Base-by-base conservation (phyloP, 2,888 invertebrate genomes). In the Tetragonisca angustula region DNA sequence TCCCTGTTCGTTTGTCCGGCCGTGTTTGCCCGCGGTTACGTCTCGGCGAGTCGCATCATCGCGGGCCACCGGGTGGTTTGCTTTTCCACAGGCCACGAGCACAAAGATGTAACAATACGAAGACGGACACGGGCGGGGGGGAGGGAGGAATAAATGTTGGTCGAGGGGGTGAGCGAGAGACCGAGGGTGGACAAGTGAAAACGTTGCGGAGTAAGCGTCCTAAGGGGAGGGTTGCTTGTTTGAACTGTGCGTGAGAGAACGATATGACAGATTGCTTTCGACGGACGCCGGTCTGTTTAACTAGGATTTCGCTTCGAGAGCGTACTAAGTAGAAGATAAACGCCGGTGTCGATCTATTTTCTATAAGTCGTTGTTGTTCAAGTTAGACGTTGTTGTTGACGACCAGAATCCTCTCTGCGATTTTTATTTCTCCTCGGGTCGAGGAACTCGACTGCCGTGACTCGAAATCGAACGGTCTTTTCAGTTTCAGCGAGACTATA, bases 111-210 rank as follows among this genome's bases (percentile, higher is more conserved):
- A 79, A 79, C 84, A 65, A 50, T 68, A 64, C 27, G 9, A 24
- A 27, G 62, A 64, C n/a, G 52, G 64, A 52, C 69, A 50, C 36
- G 36, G 9, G 6, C 5, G 36, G 36, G 5, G 5, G 36, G 3
- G 32, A 32, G 32, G 3, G 32, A 3, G 32, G 32, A 32, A 73
- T 76, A 83, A 84, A 84, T 83, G 83, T 84, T 83, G 76, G 76
- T 32, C n/a, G 76, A n/a, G n/a, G n/a, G n/a, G n/a, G n/a, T n/a
- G n/a, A n/a, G n/a, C n/a, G 36, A 68, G 62, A 68, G 61, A 76
- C 65, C 32, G 62, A 27, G 62, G 56, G 19, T 24, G 17, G 62
- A 73, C 27, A 36, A 64, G 64, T 9, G 49, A 54, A 19, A 24
- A 65, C 21, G n/a, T 21, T 9, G 32, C 24, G 15, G 61, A 75